Conservation (phyloP, 2,113 vertebrate species). For the Tragelaphus buxtoni region DNA sequence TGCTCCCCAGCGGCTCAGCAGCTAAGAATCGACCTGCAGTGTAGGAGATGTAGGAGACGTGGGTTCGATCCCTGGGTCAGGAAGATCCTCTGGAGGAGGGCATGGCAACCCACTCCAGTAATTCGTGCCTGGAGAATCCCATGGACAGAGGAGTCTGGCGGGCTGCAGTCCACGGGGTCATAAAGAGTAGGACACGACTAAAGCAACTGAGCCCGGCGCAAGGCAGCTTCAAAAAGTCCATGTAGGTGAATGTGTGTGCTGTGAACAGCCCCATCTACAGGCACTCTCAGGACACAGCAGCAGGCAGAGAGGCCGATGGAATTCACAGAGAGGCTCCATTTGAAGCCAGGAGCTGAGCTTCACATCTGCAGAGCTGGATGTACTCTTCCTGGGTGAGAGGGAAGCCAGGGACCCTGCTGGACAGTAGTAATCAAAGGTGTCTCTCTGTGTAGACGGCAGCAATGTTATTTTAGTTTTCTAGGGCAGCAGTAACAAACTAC, state of each 20-base stretch:
- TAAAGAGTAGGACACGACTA: neutral
- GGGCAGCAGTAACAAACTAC: neutral
- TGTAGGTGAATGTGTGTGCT: fast-evolving
- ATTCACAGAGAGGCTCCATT: neutral
- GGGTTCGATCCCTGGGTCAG: neutral
- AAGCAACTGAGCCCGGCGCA: neutral
- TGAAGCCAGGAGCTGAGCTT: neutral
- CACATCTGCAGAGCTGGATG: neutral
- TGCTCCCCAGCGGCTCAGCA: neutral
- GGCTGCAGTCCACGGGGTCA: too few relatives aligned
- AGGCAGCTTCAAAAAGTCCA: neutral
- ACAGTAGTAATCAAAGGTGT: neutral
- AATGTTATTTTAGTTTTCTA: neutral
- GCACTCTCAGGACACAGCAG: neutral
- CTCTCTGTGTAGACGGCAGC: neutral
- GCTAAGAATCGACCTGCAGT: neutral
- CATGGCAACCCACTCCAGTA: neutral
- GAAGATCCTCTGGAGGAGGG: neutral
- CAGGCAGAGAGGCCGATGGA: neutral
- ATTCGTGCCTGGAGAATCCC: neutral
- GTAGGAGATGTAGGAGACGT: neutral
- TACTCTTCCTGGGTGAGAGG: neutral
- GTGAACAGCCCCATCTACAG: fast-evolving
- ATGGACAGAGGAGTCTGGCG: neutral
- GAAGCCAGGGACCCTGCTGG: neutral